Evolutionary conservation across 2,113 vertebrate species (phyloP).

Genomic region (Calonectris borealis): DNA sequence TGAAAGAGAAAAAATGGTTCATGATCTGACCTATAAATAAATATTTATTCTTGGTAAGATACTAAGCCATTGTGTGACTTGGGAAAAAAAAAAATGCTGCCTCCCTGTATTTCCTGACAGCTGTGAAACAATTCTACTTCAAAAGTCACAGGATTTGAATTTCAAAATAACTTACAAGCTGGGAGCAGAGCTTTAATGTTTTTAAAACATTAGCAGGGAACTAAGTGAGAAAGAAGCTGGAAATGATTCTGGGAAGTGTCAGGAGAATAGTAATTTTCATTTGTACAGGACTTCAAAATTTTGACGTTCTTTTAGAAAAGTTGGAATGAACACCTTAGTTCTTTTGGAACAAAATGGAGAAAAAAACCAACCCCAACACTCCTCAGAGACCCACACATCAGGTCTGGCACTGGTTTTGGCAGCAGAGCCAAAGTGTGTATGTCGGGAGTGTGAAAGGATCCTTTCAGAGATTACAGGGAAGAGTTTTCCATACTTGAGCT

Average conservation of each 20-base stretch:
- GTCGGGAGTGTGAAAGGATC: not conserved
- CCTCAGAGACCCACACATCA: not conserved
- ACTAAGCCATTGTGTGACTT: constrained; percentile 4
- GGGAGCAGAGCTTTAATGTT: constrained; percentile 30
- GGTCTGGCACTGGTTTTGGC: not conserved
- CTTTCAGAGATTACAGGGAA: not conserved
- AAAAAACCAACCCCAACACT: not conserved
- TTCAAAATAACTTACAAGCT: constrained; percentile 50
- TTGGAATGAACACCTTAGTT: not conserved
- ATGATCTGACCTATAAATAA: constrained; percentile 32
- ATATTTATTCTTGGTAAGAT: constrained; percentile 31
- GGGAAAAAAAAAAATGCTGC: not conserved
- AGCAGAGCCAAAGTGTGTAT: not conserved
- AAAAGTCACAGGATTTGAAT: constrained; percentile 55
- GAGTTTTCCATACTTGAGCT: not conserved
- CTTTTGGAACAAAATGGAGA: not conserved
- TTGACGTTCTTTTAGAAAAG: not conserved
- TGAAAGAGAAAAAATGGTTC: not conserved
- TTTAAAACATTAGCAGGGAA: constrained; percentile 3
- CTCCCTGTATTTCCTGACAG: constrained; percentile 26
- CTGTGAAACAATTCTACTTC: constrained; percentile 51
- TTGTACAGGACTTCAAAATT: not conserved
- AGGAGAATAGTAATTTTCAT: constrained; percentile 10
- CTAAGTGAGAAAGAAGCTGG: not conserved
- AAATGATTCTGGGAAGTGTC: not conserved